These are phyloP conservation scores for Rhagoletis zephyria DNA, from an alignment of 1,140 invertebrate genomes.

Conservation along the genomic window DNA sequence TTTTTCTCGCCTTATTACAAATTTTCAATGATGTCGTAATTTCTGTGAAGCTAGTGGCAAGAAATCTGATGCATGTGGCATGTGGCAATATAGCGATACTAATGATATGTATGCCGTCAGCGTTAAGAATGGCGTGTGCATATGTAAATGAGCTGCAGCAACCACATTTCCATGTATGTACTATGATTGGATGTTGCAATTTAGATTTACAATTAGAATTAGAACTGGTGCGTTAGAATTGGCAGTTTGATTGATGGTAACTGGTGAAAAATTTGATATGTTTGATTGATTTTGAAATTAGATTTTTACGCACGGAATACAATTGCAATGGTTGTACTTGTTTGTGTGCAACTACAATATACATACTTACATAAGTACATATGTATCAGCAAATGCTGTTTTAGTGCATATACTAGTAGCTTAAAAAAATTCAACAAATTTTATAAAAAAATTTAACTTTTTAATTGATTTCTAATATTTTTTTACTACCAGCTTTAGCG, in stretches of 20 bases:
- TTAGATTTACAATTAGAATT: slow-evolving; percentile 7
- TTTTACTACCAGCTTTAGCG: no score
- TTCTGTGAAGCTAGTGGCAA: not conserved
- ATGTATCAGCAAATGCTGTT: no score
- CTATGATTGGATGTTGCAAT: not conserved
- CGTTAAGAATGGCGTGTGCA: not conserved
- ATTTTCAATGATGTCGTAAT: slow-evolving; percentile 1
- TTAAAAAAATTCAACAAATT: no score
- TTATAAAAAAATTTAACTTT: no score
- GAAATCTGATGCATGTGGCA: slow-evolving; percentile 42
- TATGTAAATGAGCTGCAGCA: slow-evolving; percentile 21
- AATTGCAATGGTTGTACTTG: no score
- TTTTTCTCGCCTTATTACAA: not conserved
- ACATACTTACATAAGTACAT: no score
- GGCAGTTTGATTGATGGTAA: not conserved
- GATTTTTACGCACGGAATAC: no score
- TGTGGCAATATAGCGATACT: slow-evolving; percentile 17
- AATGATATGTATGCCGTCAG: not conserved
- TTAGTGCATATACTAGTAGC: no score
- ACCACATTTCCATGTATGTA: not conserved
- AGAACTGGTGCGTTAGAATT: not conserved
- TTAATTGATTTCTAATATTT: no score
- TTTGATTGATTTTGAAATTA: not conserved
- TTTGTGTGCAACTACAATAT: no score
- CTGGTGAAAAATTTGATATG: not conserved